These are phyloP conservation scores for Chloroceryle aenea DNA, from an alignment of 2,113 vertebrate genomes.

Conservation along the genomic window DNA sequence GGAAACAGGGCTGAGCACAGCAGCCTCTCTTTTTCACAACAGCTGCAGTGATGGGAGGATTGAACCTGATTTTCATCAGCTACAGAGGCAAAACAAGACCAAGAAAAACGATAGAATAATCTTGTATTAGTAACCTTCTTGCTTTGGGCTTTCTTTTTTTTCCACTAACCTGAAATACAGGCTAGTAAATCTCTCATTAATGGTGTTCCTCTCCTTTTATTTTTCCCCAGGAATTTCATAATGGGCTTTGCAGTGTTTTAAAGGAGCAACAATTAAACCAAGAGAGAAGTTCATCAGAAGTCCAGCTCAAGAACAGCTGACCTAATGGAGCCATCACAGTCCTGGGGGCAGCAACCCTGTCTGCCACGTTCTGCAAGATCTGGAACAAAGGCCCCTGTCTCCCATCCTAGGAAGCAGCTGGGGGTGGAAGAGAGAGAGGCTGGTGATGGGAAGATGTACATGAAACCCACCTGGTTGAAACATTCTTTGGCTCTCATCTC, in stretches of 20 bases:
- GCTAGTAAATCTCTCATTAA: neutral
- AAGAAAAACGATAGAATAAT: neutral
- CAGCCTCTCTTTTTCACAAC: neutral
- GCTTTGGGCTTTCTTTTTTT: neutral
- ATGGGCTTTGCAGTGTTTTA: neutral
- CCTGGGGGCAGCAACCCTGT: neutral
- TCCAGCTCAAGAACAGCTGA: neutral
- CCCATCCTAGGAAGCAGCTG: neutral
- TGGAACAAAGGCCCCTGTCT: neutral
- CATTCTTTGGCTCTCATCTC: neutral
- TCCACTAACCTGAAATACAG: neutral
- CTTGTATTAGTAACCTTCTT: neutral
- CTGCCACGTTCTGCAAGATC: neutral
- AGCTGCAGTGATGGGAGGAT: neutral
- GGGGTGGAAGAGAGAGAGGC: neutral
- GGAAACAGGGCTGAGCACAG: neutral
- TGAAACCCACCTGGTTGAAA: neutral
- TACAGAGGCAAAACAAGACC: fast-evolving
- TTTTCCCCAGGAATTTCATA: neutral
- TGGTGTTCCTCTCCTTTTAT: neutral
- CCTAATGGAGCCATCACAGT: neutral
- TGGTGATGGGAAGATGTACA: neutral
- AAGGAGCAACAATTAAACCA: neutral
- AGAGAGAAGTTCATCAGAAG: neutral
- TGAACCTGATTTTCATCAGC: neutral